phyloP scores from a whole-genome alignment of 30 jellyfish, hydroid and myxozoan genomes.

The Hydractinia echinata region DNA sequence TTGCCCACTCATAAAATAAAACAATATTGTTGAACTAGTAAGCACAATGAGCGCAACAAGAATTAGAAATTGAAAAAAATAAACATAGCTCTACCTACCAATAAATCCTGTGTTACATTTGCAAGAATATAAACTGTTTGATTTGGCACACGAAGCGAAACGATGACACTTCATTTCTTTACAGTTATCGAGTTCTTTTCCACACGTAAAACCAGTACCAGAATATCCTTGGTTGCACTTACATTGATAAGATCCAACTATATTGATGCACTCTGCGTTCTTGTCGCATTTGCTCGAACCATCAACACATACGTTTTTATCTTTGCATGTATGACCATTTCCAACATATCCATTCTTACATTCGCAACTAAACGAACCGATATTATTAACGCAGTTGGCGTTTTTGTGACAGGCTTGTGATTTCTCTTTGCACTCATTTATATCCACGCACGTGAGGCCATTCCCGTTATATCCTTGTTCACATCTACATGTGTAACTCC shows the following conservation, averaged over 20 bases:
- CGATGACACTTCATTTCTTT: background rate
- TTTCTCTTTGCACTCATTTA: constrained; percentile 21
- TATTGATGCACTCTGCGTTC: constrained; percentile 37
- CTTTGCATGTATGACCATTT: constrained; percentile 37
- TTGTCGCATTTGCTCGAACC: constrained; percentile 23
- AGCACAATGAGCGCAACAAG: too few relatives aligned
- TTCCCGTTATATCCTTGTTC: constrained; percentile 9
- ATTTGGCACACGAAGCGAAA: constrained; percentile 13
- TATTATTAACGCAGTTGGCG: constrained; percentile 41
- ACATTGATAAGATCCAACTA: constrained; percentile 42
- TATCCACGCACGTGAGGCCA: constrained; percentile 20
- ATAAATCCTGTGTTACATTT: too few relatives aligned
- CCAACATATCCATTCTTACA: constrained; percentile 49
- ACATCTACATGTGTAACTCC: constrained; percentile 24
- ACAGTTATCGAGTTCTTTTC: constrained; percentile 37
- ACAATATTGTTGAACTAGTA: too few relatives aligned
- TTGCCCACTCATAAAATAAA: too few relatives aligned
- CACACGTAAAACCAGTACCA: constrained; percentile 26
- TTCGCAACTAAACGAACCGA: constrained; percentile 39
- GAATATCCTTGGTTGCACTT: constrained; percentile 37
- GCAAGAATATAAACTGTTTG: too few relatives aligned
- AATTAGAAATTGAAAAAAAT: background rate
- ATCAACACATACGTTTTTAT: constrained; percentile 33
- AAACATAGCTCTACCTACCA: too few relatives aligned
- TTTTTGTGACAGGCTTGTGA: background rate